Evolutionary conservation across 2,113 vertebrate species (phyloP), one percentile per base, ranked within the genome.

Genomic region (Perca schrenkii): DNA sequence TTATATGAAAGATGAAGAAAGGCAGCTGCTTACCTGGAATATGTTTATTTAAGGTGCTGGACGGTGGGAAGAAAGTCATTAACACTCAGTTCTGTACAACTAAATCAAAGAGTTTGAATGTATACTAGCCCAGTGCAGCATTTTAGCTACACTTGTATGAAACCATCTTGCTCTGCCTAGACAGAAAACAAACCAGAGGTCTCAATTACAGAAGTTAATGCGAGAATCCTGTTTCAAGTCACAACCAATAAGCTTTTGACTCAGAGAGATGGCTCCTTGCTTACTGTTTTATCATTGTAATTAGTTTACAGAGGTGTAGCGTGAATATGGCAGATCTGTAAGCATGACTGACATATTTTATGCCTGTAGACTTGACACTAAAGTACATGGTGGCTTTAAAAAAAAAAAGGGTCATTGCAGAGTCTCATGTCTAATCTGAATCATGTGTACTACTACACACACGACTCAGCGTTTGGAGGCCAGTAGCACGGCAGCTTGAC

Each of bases 381-480:
- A 84, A 81, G 65, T 54, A 49, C 47, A 61, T 40, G 13, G 34
- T 62, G 66, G 50, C 22, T 36, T 54, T 62, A 12, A 74, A 66
- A 28, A 28, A 28, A 34, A 61, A 61, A 60, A 71, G 66, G 61
- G 61, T 28, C 21, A 40, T 28, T 22, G 47, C 50, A 49, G 22
- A 57, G 64, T 58, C 66, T 76, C 49, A 47, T 61, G 40, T 31
- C 40, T 67, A 3, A 65, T 31, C 70, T 64, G 56, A 70, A 31
- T 69, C 53, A 36, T 62, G 61, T 62, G 47, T 65, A 15, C 34
- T 17, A 16, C 63, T 65, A 74, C 64, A 56, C 17, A 57, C 69
- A 43, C 4, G 4, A 6, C 74, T 77, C 43, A 67, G 77, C 76
- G 76, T 87, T 66, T 53, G 6, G 64, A 64, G 70, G n/a, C 65